Base-by-base conservation (phyloP, 1,140 invertebrate genomes). In the Planococcus citri region DNA sequence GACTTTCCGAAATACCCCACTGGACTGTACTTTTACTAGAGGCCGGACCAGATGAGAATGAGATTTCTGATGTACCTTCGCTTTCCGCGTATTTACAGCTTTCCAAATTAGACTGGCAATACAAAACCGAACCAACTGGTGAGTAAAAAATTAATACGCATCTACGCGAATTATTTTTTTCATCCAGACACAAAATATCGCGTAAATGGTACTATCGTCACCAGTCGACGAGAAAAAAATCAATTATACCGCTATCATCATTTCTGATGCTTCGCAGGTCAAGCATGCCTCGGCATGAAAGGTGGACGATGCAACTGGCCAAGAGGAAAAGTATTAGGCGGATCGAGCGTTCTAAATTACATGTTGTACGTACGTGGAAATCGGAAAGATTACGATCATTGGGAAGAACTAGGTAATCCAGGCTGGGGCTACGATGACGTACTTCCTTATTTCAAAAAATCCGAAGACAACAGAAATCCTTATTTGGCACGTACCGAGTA, bases 321-420 rank as follows among this genome's bases (percentile, higher is more conserved):
- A 0, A 78, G 89, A 41, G 90, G 90, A 12, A 92, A 91, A 76
- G 88, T 92, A 0, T 79, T 94, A 0, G 95, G 94, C 1, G 95
- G 95, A 0, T 93, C 90, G 0, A 91, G 89, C 60, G 91, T 92
- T 0, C 80, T 97, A 0, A 97, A 98, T 77, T 96, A 95, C 74
- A 96, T 98, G 95, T 83, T 96, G 0, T 97, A 97, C 77, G 91
- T 95, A 0, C 80, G 94, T 72, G 95, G 89, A 61, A 89, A 87
- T 78, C 83, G 80, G 73, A 79, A 84, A 33, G 95, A 98, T 76
- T 98, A 94, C 75, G 91, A 97, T 75, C 80, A 87, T 27, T 98
- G 95, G 95, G 90, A 92, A 71, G 82, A 85, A 12, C 74, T 87
- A 25, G 95, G 94, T 0, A 95, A 75, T 80, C 85, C 0, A 88